Base-by-base conservation (phyloP, 2,113 vertebrate genomes). In the Rostratula benghalensis region DNA sequence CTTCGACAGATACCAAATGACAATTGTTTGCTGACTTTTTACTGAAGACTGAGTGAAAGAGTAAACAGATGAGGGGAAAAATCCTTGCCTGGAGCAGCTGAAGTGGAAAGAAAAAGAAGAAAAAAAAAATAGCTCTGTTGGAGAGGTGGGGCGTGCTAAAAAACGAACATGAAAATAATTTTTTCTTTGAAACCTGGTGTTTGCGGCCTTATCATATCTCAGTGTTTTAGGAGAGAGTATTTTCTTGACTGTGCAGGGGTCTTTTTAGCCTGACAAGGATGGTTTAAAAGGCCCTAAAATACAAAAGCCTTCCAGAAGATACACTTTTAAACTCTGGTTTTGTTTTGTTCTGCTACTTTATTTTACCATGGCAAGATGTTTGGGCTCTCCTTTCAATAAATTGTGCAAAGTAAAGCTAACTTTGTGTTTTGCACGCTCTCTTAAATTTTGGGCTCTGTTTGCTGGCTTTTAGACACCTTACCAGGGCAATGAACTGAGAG, bases 381-480 rank as follows among this genome's bases (percentile, higher is more conserved):
- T 91, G 46, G 85, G 46, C 24, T 95, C 76, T 88, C 93, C 85
- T 97, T 97, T 95, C 11, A 19, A 70, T 83, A 59, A 92, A 95
- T 61, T 61, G 59, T 92, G 71, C 76, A 88, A 88, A 94, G 73
- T 71, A 90, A 96, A 97, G 70, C 30, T 74, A 83, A 80, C 67
- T 92, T 98, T 93, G 94, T 37, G 4, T 97, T 97, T 97, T 96
- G 75, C 61, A 94, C 54, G 48, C 43, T 96, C n/a, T 95, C 96
- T 96, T 96, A 96, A 96, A 89, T 97, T 91, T 97, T 97, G 89
- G 81, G 83, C 39, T 97, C 51, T 43, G 15, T 87, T 95, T 96
- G 87, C 95, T 57, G 35, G 53, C 93, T 97, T 76, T 89, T 95
- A 60, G 82, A 93, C 48, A 89, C 86, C 69, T 98, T 91, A 94